Conservation (phyloP, 1,140 invertebrate species). For the Pomacea maculata region DNA sequence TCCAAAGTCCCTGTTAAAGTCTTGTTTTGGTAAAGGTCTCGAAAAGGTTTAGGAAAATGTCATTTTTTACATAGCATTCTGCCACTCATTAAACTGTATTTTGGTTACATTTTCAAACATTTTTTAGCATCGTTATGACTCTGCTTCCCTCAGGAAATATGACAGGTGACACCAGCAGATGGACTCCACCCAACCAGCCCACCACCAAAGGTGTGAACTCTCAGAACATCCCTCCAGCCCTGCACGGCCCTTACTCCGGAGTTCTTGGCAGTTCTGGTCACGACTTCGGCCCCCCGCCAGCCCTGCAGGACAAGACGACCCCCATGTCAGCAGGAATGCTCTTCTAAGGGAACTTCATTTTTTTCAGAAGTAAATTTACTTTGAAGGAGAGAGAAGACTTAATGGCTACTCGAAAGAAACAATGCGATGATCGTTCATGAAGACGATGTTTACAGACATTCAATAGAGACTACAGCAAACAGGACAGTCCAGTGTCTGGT, state of each 20-base stretch:
- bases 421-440: not conserved
- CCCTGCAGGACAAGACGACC: slow-evolving; percentile 31
- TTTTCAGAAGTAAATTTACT: not conserved
- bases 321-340: slow-evolving; percentile 31
- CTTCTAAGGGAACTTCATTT: slow-evolving; percentile 16
- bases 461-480: too few species aligned
- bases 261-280: slow-evolving; percentile 23
- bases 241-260: slow-evolving; percentile 38
- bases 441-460: not conserved
- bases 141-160: slow-evolving; percentile 5
- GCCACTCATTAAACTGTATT: not conserved
- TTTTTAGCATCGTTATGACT: not conserved
- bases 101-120: not conserved
- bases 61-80: not conserved
- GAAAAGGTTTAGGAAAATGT: too few species aligned
- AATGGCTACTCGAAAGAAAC: not conserved
- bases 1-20: too few species aligned
- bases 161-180: slow-evolving; percentile 16
- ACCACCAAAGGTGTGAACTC: slow-evolving; percentile 15
- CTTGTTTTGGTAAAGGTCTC: too few species aligned
- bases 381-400: not conserved
- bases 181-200: slow-evolving; percentile 14
- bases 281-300: slow-evolving; percentile 19
- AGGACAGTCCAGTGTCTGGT: too few species aligned
- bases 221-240: slow-evolving; percentile 28